phyloP scores from a whole-genome alignment of 2,797 vertebrate genomes.

The Phoeniculus purpureus region DNA sequence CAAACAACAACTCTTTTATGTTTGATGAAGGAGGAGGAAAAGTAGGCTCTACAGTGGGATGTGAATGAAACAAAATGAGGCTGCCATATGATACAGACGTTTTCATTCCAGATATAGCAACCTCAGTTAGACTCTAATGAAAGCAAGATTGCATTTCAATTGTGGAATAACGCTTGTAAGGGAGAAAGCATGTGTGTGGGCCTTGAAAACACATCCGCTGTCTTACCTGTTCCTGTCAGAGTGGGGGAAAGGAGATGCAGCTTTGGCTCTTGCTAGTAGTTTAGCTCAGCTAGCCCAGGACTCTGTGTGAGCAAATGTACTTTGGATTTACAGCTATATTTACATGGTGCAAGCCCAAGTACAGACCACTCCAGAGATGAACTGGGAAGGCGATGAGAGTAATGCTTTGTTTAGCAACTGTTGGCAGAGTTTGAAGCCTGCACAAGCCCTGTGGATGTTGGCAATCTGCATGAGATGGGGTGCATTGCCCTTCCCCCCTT shows the following conservation, averaged over 20 bases:
- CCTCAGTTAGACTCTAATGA: conserved; percentile 25
- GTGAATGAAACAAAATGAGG: conserved; percentile 30
- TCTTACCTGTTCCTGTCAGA: background rate
- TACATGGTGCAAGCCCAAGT: background rate
- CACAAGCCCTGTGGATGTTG: background rate
- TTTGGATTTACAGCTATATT: background rate
- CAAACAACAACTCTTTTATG: conserved; percentile 72
- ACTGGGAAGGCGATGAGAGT: background rate
- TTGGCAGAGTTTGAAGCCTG: background rate
- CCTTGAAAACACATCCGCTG: background rate
- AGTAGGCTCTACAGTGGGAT: background rate
- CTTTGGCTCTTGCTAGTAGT: background rate
- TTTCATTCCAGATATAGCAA: conserved; percentile 30
- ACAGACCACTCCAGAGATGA: background rate
- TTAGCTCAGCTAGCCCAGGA: background rate
- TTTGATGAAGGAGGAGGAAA: conserved; percentile 35
- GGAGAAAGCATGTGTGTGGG: background rate
- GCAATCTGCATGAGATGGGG: background rate
- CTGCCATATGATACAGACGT: background rate
- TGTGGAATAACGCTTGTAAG: background rate
- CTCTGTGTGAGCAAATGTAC: background rate
- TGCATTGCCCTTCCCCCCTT: background rate
- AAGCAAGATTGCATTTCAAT: conserved; percentile 26
- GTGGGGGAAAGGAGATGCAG: background rate
- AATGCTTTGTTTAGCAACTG: background rate